Evolutionary conservation across 2,113 vertebrate species (phyloP).

Genomic region (Athene cunicularia): DNA sequence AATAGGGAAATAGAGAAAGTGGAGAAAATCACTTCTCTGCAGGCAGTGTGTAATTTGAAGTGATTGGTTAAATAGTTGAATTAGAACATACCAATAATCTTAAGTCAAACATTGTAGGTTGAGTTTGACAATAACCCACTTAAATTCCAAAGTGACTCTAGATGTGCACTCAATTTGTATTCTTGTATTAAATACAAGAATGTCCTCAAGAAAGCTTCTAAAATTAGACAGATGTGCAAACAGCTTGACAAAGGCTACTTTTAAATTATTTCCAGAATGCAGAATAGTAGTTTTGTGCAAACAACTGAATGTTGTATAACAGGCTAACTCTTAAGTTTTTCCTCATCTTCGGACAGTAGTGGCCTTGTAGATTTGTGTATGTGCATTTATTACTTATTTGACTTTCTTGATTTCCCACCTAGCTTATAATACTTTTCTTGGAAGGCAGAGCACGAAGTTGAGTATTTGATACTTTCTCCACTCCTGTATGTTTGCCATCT

Average conservation of each 20-base stretch:
- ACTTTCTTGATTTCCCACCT: not conserved
- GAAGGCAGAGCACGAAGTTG: not conserved
- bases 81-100: not conserved
- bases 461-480: not conserved
- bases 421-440: not conserved
- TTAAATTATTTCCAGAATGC: slow-evolving; percentile 32
- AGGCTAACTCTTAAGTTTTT: not conserved
- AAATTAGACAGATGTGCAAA: slow-evolving; percentile 24
- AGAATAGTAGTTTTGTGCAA: not conserved
- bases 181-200: not conserved
- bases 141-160: not conserved
- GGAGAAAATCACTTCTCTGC: not conserved
- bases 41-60: not conserved
- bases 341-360: not conserved
- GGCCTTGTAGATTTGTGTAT: not conserved
- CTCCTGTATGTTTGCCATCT: not conserved
- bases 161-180: not conserved
- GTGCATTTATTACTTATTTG: not conserved
- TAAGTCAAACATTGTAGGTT: not conserved
- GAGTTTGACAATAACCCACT: not conserved
- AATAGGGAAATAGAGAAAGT: not conserved
- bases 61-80: not conserved
- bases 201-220: not conserved
- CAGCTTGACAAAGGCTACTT: slow-evolving; percentile 42
- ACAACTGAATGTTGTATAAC: not conserved